Conservation (phyloP, 2,888 invertebrate genomes). For the Cylloceria caligata region DNA sequence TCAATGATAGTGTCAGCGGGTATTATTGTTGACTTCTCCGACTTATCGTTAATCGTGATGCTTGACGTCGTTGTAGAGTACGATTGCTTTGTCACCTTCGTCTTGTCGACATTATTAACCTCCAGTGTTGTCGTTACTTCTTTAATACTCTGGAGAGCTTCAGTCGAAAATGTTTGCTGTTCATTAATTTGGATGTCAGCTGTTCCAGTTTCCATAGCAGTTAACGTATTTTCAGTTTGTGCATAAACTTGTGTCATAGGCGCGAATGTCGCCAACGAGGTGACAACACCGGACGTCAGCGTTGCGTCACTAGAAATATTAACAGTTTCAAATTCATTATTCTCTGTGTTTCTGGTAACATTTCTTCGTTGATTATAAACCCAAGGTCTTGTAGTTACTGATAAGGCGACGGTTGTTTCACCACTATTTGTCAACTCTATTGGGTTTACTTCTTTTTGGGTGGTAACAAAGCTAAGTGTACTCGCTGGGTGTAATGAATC, state of each 20-base stretch:
- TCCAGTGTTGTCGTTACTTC: not conserved
- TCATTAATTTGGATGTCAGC: constrained; percentile 2
- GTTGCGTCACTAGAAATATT: constrained; percentile 27
- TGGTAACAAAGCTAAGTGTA: not conserved
- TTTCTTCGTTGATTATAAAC: not conserved
- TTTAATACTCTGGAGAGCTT: not conserved
- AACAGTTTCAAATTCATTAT: constrained; percentile 2
- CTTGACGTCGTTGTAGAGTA: not conserved
- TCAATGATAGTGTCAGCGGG: not conserved
- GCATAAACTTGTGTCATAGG: constrained; percentile 22
- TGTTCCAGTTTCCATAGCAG: not conserved
- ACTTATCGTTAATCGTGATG: constrained; percentile 3
- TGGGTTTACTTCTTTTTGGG: constrained; percentile 4
- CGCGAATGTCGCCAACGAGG: not conserved
- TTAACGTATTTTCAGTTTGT: not conserved
- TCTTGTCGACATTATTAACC: not conserved
- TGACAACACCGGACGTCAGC: not conserved
- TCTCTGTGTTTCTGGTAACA: not conserved
- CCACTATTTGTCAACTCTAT: not conserved
- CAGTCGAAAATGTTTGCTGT: not conserved
- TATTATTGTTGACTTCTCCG: not conserved
- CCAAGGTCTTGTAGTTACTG: constrained; percentile 28
- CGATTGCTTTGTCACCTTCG: constrained; percentile 14
- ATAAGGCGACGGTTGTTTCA: constrained; percentile 2
- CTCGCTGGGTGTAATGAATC: constrained; percentile 4